phyloP scores from a whole-genome alignment of 1,140 invertebrate genomes.

The Holcopasites calliopsidis region DNA sequence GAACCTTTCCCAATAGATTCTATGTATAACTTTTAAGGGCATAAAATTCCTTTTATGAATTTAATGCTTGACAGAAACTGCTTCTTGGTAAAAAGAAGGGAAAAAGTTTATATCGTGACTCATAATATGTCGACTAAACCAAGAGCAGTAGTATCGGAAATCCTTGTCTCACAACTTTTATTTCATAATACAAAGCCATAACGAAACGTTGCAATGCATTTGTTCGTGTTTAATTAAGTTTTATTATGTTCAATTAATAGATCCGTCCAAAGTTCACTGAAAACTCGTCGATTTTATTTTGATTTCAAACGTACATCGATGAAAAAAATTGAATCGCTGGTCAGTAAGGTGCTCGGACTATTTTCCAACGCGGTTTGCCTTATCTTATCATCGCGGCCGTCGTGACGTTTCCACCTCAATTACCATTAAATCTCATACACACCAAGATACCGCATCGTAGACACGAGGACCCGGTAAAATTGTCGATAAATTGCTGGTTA shows the following conservation, averaged over 20 bases:
- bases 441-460: neutral
- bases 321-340: constrained; percentile 9
- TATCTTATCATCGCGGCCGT: constrained; percentile 42
- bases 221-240: too few species aligned
- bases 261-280: too few species aligned
- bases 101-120: neutral
- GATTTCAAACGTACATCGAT: neutral
- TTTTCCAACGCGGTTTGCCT: constrained; percentile 14
- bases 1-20: too few species aligned
- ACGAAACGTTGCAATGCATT: too few species aligned
- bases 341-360: too few species aligned
- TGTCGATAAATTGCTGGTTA: constrained; percentile 5
- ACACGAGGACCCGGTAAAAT: constrained; percentile 2
- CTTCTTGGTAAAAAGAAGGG: neutral
- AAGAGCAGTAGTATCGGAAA: too few species aligned
- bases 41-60: too few species aligned
- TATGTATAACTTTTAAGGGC: too few species aligned
- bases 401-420: constrained; percentile 5
- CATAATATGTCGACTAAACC: neutral
- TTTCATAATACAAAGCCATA: too few species aligned
- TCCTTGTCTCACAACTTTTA: too few species aligned
- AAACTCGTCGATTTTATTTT: too few species aligned
- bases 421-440: constrained; percentile 32
- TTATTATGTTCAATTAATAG: too few species aligned
- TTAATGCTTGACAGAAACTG: neutral